Evolutionary conservation across 2,888 invertebrate genomes (phyloP).

Genomic region (Patella depressa): DNA sequence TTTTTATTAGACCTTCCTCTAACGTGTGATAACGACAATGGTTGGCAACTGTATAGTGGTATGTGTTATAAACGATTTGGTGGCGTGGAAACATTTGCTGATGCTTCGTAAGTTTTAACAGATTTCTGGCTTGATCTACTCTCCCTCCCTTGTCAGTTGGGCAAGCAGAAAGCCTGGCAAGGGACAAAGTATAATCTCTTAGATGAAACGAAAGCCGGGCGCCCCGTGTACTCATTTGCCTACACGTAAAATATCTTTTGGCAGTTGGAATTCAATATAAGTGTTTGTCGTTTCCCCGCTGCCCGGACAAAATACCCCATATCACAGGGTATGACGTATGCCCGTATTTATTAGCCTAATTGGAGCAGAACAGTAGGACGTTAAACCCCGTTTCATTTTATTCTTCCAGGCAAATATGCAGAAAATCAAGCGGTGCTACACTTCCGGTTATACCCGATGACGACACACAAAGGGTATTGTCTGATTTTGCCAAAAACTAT

Average conservation of each 20-base stretch:
- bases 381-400: neutral
- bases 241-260: no score
- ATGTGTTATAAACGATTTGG: constrained; percentile 48
- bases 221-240: no score
- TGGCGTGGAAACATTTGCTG: constrained; percentile 36
- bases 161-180: no score
- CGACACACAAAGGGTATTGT: constrained; percentile 15
- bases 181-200: no score
- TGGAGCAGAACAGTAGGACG: no score
- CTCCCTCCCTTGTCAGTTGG: no score
- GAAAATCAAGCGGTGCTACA: constrained; percentile 2
- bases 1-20: constrained; percentile 44
- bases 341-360: no score
- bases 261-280: no score
- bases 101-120: constrained; percentile 42
- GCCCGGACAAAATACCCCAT: no score
- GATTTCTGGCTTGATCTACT: neutral
- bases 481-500: constrained; percentile 11
- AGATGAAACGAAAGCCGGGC: no score
- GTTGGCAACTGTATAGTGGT: constrained; percentile 48
- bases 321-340: no score
- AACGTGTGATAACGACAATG: constrained; percentile 47
- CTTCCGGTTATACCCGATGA: constrained; percentile 13
- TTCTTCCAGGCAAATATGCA: neutral
- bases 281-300: no score